Conservation (phyloP, 2,797 vertebrate genomes). For the Fistularia tabacaria region DNA sequence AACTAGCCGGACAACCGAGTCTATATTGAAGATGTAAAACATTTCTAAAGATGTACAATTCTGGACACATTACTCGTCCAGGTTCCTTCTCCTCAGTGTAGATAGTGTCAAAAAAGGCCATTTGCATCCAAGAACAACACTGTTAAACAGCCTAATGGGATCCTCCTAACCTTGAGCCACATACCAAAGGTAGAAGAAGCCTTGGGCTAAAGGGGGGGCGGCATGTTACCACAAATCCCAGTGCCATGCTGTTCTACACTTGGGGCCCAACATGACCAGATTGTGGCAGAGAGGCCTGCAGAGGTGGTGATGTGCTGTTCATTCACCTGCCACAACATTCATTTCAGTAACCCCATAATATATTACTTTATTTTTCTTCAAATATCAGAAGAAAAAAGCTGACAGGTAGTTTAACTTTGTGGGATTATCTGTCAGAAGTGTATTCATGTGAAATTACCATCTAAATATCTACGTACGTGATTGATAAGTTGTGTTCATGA, state of each 20-base stretch:
- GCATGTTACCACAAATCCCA: slow-evolving; percentile 60
- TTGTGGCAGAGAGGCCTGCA: slow-evolving; percentile 58
- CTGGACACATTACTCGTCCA: slow-evolving; percentile 15
- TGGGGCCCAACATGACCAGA: slow-evolving; percentile 67
- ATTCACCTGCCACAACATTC: slow-evolving; percentile 47
- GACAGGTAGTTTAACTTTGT: too few species aligned
- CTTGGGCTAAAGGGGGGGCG: slow-evolving; percentile 61
- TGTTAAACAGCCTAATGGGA: slow-evolving; percentile 71
- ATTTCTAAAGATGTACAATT: slow-evolving; percentile 31
- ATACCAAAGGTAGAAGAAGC: slow-evolving; percentile 73
- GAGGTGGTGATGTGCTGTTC: slow-evolving; percentile 47
- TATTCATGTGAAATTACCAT: too few species aligned
- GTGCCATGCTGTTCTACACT: slow-evolving; percentile 70
- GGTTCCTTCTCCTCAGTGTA: slow-evolving; percentile 28
- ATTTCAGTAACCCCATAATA: slow-evolving; percentile 22
- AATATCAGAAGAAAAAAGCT: too few species aligned
- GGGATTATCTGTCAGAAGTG: too few species aligned
- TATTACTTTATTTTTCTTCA: too few species aligned
- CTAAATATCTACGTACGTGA: too few species aligned
- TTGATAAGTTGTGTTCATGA: slow-evolving; percentile 40
- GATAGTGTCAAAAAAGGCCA: slow-evolving; percentile 34
- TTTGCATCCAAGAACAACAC: slow-evolving; percentile 39
- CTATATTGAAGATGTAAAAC: slow-evolving; percentile 30
- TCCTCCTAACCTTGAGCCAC: slow-evolving; percentile 75
- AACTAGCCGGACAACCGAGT: slow-evolving; percentile 11